Base-by-base conservation (phyloP, 1,140 invertebrate species). In the Drosophila sp. region DNA sequence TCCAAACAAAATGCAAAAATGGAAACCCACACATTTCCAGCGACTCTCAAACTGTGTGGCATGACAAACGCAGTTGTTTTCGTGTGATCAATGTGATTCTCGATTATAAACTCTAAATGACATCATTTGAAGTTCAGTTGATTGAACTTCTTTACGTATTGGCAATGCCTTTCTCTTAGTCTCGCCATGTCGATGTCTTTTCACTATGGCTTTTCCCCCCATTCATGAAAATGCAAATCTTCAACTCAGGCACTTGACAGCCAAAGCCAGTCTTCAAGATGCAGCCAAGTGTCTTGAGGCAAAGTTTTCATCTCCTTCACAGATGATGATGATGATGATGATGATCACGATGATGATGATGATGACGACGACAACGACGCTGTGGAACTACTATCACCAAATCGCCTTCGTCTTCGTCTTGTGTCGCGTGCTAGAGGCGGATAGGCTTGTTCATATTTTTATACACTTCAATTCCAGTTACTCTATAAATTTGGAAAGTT, bases 211-310 rank as follows among this genome's bases (percentile, higher is more conserved):
- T 62, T 60, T 60, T 89, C 71, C 44, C 17, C 17, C 17, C 83
- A 87, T 87, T 87, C 83, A 87, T 87, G 70, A 83, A 87, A 87
- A 87, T 89, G 79, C 80, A 87, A 89, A 86, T 87, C 76, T 55
- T 72, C 66, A 25, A 76, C 11, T n/a, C 27, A 63, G 44, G 33
- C 68, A 54, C 83, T 87, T 87, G 83, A 87, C 83, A 89, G 84
- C 72, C 58, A 32, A 8, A 64, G 60, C 70, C 57, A 67, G 79
- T 55, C 56, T 68, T 69, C 25, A 38, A 62, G 60, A 44, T 30
- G 58, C 65, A 68, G 84, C 76, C 84, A 89, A 87, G 83, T 87
- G 84, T 67, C 83, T 89, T 25, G 44, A 77, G 80, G 84, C 72
- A 47, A 70, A 60, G 76, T 70, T 68, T 76, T 67, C 71, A 66